Conservation (phyloP, 2,797 vertebrate species). For the Enteromius thamalakanensis region DNA sequence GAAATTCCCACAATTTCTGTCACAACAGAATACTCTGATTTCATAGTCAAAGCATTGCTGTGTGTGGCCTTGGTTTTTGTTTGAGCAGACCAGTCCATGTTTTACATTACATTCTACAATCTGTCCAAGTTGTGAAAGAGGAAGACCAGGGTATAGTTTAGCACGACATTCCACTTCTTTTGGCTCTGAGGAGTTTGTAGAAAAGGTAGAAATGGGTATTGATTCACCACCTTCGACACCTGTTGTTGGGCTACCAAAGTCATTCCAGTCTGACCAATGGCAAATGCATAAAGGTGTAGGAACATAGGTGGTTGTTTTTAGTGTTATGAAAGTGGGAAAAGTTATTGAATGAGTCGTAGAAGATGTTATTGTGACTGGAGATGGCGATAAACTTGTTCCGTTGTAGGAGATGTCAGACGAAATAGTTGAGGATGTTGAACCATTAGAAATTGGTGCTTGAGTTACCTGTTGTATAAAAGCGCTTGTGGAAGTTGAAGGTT, state of each 20-base stretch:
- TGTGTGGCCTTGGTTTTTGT: conserved; percentile 32
- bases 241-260: conserved; percentile 31
- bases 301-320: neutral
- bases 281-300: neutral
- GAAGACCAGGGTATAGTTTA: conserved; percentile 28
- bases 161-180: conserved; percentile 45
- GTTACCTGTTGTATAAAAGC: neutral
- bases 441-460: neutral
- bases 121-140: conserved; percentile 49
- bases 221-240: conserved; percentile 42
- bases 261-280: conserved; percentile 44
- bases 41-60: conserved; percentile 51
- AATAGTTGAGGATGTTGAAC: neutral
- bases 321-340: neutral
- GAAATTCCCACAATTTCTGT: conserved; percentile 8
- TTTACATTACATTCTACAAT: conserved; percentile 28
- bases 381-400: neutral
- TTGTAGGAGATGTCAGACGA: neutral
- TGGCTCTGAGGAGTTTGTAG: neutral
- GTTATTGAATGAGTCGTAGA: conserved; percentile 8
- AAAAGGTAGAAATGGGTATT: conserved; percentile 16
- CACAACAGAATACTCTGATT: conserved; percentile 48
- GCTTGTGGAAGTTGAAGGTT: neutral
- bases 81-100: conserved; percentile 31
- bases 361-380: neutral